These are phyloP conservation scores for Psephotus haematonotus DNA, from an alignment of 2,113 vertebrate genomes.

Conservation along the genomic window DNA sequence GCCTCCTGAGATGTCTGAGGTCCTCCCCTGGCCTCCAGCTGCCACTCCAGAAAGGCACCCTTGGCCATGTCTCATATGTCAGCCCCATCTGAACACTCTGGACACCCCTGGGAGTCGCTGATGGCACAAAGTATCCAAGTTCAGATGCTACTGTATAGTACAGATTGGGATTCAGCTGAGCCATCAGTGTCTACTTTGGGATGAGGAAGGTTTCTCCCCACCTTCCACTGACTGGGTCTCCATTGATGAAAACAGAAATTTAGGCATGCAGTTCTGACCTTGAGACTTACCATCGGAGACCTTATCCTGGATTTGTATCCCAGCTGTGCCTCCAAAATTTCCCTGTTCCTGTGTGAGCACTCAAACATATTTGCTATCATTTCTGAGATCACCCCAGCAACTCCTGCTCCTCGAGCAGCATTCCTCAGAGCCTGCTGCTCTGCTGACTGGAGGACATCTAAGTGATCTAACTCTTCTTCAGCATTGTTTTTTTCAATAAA, in stretches of 20 bases:
- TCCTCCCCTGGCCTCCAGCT: neutral
- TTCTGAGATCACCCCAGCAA: neutral
- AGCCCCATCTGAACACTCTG: neutral
- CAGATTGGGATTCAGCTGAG: neutral
- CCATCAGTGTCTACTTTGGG: neutral
- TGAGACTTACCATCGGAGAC: neutral
- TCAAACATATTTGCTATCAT: neutral
- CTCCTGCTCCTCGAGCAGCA: neutral
- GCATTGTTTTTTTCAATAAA: neutral
- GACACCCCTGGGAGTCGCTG: neutral
- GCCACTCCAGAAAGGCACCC: neutral
- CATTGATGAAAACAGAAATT: neutral
- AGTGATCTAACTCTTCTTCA: neutral
- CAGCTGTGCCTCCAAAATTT: neutral
- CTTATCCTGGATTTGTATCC: neutral
- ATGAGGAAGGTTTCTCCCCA: neutral
- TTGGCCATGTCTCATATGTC: neutral
- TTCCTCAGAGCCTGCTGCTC: neutral
- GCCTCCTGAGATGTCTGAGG: neutral
- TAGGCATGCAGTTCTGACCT: neutral
- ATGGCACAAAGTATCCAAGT: neutral
- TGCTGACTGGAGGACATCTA: neutral
- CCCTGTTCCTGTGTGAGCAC: neutral
- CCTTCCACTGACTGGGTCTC: neutral
- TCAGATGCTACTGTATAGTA: neutral